phyloP scores from a whole-genome alignment of 53 echinoderm and acorn worm species.

The Holothuria leucospilota region DNA sequence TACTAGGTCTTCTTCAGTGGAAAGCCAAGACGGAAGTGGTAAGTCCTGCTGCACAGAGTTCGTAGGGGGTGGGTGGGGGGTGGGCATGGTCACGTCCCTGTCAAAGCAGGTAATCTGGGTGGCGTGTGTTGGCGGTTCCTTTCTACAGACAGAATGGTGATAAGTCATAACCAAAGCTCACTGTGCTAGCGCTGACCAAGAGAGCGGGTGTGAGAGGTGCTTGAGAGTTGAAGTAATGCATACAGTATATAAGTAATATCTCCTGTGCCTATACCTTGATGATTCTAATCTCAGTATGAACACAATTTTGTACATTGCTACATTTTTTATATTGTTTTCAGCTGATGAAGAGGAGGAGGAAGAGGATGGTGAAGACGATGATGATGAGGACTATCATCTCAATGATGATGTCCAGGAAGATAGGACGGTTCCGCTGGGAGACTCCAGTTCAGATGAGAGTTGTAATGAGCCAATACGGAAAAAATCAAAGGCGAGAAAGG shows the following conservation, averaged over 20 bases:
- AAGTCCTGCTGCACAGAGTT: background rate
- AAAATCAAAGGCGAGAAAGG: background rate
- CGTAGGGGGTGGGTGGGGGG: background rate
- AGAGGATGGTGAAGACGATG: background rate
- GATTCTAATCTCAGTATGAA: background rate
- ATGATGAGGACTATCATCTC: constrained; percentile 18
- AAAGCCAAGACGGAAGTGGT: background rate
- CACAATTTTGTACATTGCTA: constrained; percentile 7
- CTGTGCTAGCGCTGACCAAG: background rate
- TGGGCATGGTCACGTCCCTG: background rate
- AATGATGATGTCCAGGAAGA: constrained; percentile 37
- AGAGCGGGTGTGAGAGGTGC: background rate
- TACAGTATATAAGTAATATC: background rate
- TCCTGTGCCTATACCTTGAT: background rate
- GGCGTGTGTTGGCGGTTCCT: background rate
- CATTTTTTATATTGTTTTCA: background rate
- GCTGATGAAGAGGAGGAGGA: background rate
- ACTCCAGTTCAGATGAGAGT: constrained; percentile 4
- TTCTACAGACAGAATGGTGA: constrained; percentile 8
- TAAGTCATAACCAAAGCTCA: constrained; percentile 1
- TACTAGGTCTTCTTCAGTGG: background rate
- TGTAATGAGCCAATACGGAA: background rate
- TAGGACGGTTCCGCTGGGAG: background rate
- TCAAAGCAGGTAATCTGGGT: background rate
- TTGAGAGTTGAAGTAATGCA: background rate